Base-by-base conservation (phyloP, 2,113 vertebrate genomes). In the Nematolebias whitei region DNA sequence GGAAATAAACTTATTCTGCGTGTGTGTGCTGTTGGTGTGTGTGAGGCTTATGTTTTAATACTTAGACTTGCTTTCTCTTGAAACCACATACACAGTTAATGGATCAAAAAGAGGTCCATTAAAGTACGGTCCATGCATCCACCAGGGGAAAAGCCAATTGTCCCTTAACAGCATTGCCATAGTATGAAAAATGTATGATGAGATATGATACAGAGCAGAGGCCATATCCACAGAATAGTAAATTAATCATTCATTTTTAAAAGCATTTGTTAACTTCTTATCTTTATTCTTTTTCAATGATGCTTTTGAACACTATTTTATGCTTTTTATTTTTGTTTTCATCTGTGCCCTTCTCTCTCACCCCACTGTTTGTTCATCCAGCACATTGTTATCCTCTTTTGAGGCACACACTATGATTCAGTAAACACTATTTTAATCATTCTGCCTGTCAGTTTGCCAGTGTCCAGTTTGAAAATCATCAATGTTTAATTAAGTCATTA, bases 101-200 rank as follows among this genome's bases (percentile, higher is more conserved):
- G 91, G 90, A 87, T 83, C 79, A 78, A 77, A 81, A 83, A 74
- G 79, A 8, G 77, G 88, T 82, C 83, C 85, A 47, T 47, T 20
- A 47, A 47, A 47, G 44, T 47, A 10, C 9, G n/a, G 2, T 44
- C 43, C 43, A 67, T 68, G 84, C 76, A 81, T 84, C 85, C 79
- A 51, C 12, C 23, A 68, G 76, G 70, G 79, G 56, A 67, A 62
- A 74, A 75, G 78, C 43, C 63, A 81, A 70, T 85, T 50, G 59
- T 76, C 76, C 83, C 64, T 49, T 75, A 22, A 23, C 79, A 59
- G 65, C 80, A 85, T 85, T 89, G 75, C 71, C 81, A 54, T 84
- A 71, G 78, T 80, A 90, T 93, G 87, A 93, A 93, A 92, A 89
- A 92, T 93, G 79, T 70, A 93, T 92, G 89, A 73, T 61, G 45